Percentiles rank a stretch among this genome's conserved stretches.
phyloP scores from a whole-genome alignment of 2,888 invertebrate genomes.

The Pachycephus smyrnensis region DNA sequence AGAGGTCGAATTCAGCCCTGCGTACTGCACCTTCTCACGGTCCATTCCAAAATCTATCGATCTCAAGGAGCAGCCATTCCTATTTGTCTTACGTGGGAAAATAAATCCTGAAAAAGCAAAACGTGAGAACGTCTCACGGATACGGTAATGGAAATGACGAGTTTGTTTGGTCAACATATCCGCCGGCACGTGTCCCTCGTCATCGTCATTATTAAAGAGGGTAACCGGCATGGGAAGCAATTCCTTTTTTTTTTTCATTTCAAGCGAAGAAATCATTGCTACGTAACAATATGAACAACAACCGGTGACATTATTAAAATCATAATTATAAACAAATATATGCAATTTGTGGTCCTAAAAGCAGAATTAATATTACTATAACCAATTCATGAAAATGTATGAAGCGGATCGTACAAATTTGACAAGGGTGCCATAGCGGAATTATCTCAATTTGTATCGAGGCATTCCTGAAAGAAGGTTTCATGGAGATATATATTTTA shows the following conservation, averaged over 20 bases:
- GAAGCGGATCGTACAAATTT: not conserved
- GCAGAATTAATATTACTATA: not conserved
- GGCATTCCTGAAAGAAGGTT: not conserved
- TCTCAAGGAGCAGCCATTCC: not conserved
- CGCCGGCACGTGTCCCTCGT: not conserved
- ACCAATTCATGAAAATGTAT: not conserved
- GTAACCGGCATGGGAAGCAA: not conserved
- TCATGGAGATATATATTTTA: not conserved
- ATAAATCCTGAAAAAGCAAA: not conserved
- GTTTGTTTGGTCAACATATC: not conserved
- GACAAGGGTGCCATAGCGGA: not conserved
- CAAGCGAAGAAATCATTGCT: not conserved
- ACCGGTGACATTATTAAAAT: not conserved
- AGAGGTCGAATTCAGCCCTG: not conserved
- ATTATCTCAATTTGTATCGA: not conserved
- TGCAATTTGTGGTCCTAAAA: not conserved
- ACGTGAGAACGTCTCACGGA: not conserved
- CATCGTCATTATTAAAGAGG: not conserved
- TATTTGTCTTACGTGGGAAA: not conserved
- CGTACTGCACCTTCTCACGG: not conserved
- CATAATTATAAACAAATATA: not conserved
- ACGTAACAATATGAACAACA: not conserved
- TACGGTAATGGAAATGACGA: not conserved
- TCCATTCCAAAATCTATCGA: not conserved
- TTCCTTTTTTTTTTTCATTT: not conserved